Evolutionary conservation across 1,140 invertebrate genomes (phyloP), one percentile per base, ranked within the genome.

Genomic region (Macrosteles quadrilineatus): DNA sequence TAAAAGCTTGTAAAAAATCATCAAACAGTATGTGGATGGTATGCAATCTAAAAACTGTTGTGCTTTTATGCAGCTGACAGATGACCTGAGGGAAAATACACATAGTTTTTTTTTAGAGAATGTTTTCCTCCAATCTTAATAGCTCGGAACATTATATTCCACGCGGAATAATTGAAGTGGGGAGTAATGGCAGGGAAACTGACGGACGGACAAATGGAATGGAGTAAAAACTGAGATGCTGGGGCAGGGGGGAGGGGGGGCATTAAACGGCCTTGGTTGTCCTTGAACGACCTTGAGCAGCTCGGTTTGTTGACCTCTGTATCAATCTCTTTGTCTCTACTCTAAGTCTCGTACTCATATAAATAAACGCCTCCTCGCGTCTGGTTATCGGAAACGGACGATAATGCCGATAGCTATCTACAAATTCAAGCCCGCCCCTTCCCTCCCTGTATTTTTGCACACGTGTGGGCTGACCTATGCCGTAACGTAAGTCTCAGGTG

Each of bases 351-450:
- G 14, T 50, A 50, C 47, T 6, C 47, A 50, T 50, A 50, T 50
- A 50, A 50, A 50, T 50, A 50, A 50, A 50, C 47, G 47, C 47
- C 47, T 50, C 47, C 47, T 36, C 32, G 32, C 4, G 32, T 36
- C 32, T 50, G 47, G 47, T 50, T 50, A 50, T 50, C 47, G 47
- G 47, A 50, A 50, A 50, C n/a, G 47, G 47, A 50, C 47, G 47
- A 19, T 50, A 50, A 50, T 21, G 47, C 47, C 47, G 47, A 50
- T 50, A 19, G 47, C 47, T 21, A 50, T 50, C 47, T 50, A 21
- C 47, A 50, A 17, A 21, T 50, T 17, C 21, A n/a, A 21, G 47
- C 47, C 47, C n/a, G 47, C 47, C 47, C 14, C 47, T 19, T n/a
- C n/a, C 14, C 6, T n/a, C 4, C 47, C 6, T 19, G 2, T 3